Conservation (phyloP, 2,113 vertebrate genomes). For the Isichthys henryi region DNA sequence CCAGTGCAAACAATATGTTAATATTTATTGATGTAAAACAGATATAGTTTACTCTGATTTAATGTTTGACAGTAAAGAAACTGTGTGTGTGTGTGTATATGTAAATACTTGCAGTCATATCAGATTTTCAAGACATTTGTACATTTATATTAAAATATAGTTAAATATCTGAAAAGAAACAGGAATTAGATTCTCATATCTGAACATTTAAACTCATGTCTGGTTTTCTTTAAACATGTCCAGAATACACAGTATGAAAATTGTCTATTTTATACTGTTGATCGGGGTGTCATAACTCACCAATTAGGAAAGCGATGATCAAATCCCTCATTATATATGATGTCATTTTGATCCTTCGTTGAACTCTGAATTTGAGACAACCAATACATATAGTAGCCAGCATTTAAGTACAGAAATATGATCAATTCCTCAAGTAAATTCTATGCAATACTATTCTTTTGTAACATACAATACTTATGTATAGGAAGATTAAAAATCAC, state of each 20-base stretch:
- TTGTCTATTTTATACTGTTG: background rate
- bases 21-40: too few relatives aligned
- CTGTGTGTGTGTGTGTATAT: too few relatives aligned
- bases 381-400: background rate
- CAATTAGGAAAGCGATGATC: background rate
- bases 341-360: background rate
- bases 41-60: too few relatives aligned
- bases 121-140: background rate
- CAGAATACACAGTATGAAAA: background rate
- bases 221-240: background rate
- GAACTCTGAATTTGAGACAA: background rate
- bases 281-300: background rate
- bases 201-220: background rate
- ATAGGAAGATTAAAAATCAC: background rate
- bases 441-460: background rate
- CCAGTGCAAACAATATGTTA: too few relatives aligned
- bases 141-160: background rate
- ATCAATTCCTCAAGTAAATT: background rate
- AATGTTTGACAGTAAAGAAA: too few relatives aligned
- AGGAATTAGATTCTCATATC: background rate
- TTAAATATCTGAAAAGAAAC: background rate
- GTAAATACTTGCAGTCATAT: background rate
- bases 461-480: background rate
- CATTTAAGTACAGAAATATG: background rate
- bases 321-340: background rate